Evolutionary conservation across 2,888 invertebrate species (phyloP).

Genomic region (Tenodera sinensis): DNA sequence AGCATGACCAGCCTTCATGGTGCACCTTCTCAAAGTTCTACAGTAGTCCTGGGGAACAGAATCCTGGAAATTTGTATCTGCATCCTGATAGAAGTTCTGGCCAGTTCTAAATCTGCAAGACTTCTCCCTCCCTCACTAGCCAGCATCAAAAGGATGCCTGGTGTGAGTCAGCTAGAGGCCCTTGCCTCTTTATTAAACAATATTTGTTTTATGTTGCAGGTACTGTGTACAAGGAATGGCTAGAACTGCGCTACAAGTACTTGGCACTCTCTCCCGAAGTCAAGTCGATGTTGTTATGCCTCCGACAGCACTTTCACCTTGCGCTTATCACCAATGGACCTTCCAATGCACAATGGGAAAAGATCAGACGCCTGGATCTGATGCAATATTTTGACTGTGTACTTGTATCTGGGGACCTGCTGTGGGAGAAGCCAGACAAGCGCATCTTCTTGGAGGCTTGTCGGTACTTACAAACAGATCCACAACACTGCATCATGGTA

Average conservation of each 20-base stretch:
- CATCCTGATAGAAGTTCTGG: no score
- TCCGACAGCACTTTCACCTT: conserved; percentile 70
- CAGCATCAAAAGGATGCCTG: no score
- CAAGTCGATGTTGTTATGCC: conserved; percentile 61
- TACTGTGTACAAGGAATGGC: conserved; percentile 73
- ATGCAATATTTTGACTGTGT: conserved; percentile 73
- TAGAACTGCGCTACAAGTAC: conserved; percentile 73
- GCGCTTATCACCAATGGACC: conserved; percentile 85
- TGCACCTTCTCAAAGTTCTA: no score
- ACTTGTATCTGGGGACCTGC: conserved; percentile 77
- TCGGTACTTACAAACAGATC: conserved; percentile 68
- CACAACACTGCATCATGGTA: conserved; percentile 77
- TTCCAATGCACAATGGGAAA: conserved; percentile 85
- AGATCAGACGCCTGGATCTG: conserved; percentile 67
- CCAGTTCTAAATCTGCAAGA: no score
- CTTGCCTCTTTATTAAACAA: not conserved
- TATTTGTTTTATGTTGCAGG: conserved; percentile 42
- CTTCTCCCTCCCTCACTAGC: no score
- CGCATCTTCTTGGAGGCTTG: conserved; percentile 81
- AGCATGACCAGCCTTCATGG: no score
- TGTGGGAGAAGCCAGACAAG: conserved; percentile 82
- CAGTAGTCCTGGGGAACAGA: no score
- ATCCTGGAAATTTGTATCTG: no score
- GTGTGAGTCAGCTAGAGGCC: not conserved
- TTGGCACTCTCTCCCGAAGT: conserved; percentile 67